Conservation (phyloP, 2,113 vertebrate species). For the Indicator indicator region DNA sequence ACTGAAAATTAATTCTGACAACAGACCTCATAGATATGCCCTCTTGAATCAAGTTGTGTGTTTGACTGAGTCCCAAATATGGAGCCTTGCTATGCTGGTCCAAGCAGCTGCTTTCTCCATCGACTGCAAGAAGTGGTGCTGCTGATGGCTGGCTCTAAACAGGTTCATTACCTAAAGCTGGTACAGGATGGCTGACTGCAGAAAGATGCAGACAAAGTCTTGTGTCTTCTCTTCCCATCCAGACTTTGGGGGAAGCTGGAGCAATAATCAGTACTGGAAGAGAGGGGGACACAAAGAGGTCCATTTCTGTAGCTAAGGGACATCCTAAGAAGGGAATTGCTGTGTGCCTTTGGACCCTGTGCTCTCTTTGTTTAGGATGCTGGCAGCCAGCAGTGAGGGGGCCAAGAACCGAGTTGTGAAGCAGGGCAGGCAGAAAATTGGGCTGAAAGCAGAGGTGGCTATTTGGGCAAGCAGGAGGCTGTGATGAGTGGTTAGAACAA, state of each 20-base stretch:
- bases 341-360: not conserved
- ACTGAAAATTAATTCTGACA: not conserved
- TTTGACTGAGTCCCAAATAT: not conserved
- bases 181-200: not conserved
- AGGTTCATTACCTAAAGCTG: not conserved
- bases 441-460: not conserved
- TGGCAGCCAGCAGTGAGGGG: not conserved
- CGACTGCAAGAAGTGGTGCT: accelerated
- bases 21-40: accelerated
- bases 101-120: not conserved
- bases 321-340: not conserved
- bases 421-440: not conserved
- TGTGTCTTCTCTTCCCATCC: not conserved
- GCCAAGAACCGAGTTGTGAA: not conserved
- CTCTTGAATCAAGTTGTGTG: not conserved
- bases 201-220: not conserved
- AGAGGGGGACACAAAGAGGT: not conserved
- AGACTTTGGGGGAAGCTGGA: not conserved
- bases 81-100: not conserved
- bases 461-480: not conserved
- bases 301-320: not conserved
- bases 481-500: not conserved
- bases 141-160: not conserved
- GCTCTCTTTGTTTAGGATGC: not conserved
- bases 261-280: not conserved